A percentile compares a stretch with the other conserved stretches of the same genome.
Conservation (phyloP, 2,797 vertebrate genomes). For the Manis crassicaudata region DNA sequence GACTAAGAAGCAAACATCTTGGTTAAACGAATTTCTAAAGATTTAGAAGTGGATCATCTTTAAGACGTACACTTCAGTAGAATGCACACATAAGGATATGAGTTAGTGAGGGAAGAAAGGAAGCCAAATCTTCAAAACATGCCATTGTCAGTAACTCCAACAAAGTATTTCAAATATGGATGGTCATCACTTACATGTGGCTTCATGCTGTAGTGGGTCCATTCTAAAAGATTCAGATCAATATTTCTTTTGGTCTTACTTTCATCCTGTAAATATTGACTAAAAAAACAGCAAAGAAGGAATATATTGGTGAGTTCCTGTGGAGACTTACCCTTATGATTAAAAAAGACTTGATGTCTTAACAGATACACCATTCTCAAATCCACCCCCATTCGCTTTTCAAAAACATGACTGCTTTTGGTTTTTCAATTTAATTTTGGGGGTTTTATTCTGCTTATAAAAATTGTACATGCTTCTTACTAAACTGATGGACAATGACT, state of each 20-base stretch:
- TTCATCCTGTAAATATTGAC: conserved; percentile 93
- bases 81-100: not conserved
- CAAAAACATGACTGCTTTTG: not conserved
- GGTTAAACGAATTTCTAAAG: not conserved
- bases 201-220: conserved; percentile 90
- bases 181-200: conserved; percentile 84
- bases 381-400: not conserved
- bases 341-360: not conserved
- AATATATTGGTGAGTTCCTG: not conserved
- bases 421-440: conserved; percentile 1
- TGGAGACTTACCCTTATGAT: not conserved
- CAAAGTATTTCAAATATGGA: not conserved
- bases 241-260: conserved; percentile 90
- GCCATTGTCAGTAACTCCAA: not conserved
- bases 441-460: not conserved
- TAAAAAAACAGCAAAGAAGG: conserved; percentile 79
- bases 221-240: conserved; percentile 89
- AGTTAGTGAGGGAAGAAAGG: not conserved
- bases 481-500: too few species aligned
- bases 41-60: not conserved
- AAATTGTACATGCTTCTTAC: not conserved
- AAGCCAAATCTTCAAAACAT: not conserved
- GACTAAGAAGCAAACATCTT: not conserved
- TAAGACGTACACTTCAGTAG: not conserved
- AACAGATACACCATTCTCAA: not conserved